phyloP scores from a whole-genome alignment of 1,140 invertebrate species.

The Acromyrmex heyeri region DNA sequence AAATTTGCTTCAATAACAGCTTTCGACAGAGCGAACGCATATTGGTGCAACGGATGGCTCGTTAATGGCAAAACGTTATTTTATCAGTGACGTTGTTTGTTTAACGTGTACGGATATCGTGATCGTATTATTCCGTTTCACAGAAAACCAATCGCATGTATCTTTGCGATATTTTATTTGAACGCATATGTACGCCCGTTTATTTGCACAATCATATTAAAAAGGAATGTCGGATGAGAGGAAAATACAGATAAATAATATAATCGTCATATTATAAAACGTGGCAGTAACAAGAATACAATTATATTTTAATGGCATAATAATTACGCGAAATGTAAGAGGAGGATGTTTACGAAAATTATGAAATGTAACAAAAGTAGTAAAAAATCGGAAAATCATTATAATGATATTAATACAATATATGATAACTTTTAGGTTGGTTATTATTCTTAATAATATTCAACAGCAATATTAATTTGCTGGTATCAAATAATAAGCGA shows the following conservation, averaged over 20 bases:
- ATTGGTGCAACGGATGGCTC: slow-evolving; percentile 58
- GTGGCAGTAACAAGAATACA: slow-evolving; percentile 2
- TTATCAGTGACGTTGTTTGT: slow-evolving; percentile 54
- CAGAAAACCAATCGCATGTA: slow-evolving; percentile 64
- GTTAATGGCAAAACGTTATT: slow-evolving; percentile 70
- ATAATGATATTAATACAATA: neutral
- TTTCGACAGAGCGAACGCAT: slow-evolving; percentile 53
- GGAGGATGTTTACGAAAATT: slow-evolving; percentile 7
- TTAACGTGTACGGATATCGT: slow-evolving; percentile 47
- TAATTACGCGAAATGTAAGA: slow-evolving; percentile 6
- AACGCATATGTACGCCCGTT: slow-evolving; percentile 43
- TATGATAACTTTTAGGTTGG: neutral
- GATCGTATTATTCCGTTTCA: slow-evolving; percentile 61
- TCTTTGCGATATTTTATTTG: slow-evolving; percentile 60
- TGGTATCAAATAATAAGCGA: neutral
- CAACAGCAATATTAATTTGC: neutral
- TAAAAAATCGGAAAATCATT: neutral
- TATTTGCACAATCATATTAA: slow-evolving; percentile 59
- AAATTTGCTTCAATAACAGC: slow-evolving; percentile 63
- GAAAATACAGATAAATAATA: slow-evolving; percentile 43
- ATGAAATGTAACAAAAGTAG: neutral
- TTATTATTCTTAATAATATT: slow-evolving; percentile 10
- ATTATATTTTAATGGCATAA: slow-evolving; percentile 47
- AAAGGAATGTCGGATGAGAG: slow-evolving; percentile 15
- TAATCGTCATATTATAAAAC: slow-evolving; percentile 34